These are phyloP conservation scores for Drosophila kuntzei DNA, from an alignment of 2,888 invertebrate genomes.

Conservation along the genomic window DNA sequence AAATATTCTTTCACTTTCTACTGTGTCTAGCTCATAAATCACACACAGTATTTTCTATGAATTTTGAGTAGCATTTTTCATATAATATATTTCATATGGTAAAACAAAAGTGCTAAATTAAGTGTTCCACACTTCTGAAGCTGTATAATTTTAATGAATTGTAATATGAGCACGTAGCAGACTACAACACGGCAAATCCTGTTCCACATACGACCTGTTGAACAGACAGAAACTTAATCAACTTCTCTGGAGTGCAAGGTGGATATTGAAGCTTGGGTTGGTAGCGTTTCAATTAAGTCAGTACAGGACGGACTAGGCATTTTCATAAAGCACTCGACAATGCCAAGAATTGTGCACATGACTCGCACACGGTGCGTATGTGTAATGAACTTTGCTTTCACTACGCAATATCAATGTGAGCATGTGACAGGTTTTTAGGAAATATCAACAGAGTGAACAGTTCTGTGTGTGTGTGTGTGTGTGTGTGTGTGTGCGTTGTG, in stretches of 20 bases:
- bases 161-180: constrained; percentile 16
- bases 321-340: constrained; percentile 44
- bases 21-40: not conserved
- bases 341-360: constrained; percentile 18
- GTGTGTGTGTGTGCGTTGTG: constrained; percentile 19
- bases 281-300: constrained; percentile 52
- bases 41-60: not conserved
- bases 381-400: constrained; percentile 44
- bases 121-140: not conserved
- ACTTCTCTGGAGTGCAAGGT: constrained; percentile 20
- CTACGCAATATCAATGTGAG: constrained; percentile 10
- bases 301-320: constrained; percentile 27
- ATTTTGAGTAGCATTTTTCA: not conserved
- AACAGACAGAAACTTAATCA: constrained; percentile 61
- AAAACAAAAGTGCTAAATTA: constrained; percentile 8
- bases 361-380: constrained; percentile 31
- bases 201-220: constrained; percentile 61
- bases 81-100: not conserved
- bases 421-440: constrained; percentile 63
- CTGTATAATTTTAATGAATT: constrained; percentile 30
- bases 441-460: constrained; percentile 32
- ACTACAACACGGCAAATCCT: constrained; percentile 9
- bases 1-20: not conserved
- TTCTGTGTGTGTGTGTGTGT: not conserved
- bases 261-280: constrained; percentile 11